Evolutionary conservation across 1,140 invertebrate genomes (phyloP), one percentile per base, ranked within the genome.

Genomic region (Pachyrhynchus sulphureomaculatus): DNA sequence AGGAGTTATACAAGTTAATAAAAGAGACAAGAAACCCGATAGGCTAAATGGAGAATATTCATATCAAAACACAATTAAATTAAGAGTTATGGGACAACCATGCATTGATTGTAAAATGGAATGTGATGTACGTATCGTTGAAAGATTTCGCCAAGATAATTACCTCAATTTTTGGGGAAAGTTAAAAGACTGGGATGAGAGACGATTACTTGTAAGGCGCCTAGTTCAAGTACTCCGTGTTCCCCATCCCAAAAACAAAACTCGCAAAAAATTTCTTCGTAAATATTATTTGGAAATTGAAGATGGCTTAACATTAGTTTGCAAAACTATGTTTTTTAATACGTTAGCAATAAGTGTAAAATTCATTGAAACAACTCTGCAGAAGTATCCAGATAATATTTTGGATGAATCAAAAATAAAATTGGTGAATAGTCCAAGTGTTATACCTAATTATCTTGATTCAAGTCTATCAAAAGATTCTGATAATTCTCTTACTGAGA

Each of bases 251-350:
- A 48, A 58, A 48, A 58, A 58, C 18, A 32, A 58, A 48, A 36
- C 33, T 8, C 29, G 55, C 3, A 58, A 58, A 58, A 58, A 58
- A 29, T 58, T 58, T 26, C 23, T 58, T 5, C 55, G 55, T 4
- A 58, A 58, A 58, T 58, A 58, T 24, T 58, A 58, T 39, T 32
- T 58, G 2, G 55, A 58, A 24, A 47, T 58, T 6, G 55, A 58
- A 10, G 42, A 58, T 26, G 55, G 45, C 9, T 48, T 44, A 13
- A 58, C 44, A 12, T 3, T 58, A 15, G 55, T 58, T 32, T 58
- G 55, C 24, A 58, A 58, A 18, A 58, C 55, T 9, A 58, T 58
- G 55, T 58, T 58, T 29, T 58, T 58, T 26, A 58, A 58, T 37
- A 58, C 55, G 4, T 44, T 58, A 5, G 55, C 55, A 24, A 58